Percentiles rank a stretch among this genome's conserved stretches.
phyloP scores from a whole-genome alignment of 2,113 vertebrate species.

The Rhinichthys klamathensis region DNA sequence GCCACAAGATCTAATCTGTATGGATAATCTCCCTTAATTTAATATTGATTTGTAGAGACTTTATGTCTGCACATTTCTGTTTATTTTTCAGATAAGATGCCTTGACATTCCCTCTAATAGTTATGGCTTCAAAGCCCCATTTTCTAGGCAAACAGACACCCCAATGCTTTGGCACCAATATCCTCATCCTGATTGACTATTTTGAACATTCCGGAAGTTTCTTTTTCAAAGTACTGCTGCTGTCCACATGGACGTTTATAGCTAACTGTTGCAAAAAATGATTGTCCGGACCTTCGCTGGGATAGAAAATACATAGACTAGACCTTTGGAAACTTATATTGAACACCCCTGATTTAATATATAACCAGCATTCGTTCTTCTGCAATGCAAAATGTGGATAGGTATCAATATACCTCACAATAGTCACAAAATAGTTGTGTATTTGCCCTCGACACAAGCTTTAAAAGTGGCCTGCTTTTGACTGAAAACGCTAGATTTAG shows the following conservation, averaged over 20 bases:
- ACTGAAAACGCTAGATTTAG: neutral
- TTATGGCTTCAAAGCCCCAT: too few relatives aligned
- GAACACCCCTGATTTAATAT: too few relatives aligned
- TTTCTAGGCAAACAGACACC: too few relatives aligned
- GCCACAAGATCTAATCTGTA: neutral
- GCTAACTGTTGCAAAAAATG: too few relatives aligned
- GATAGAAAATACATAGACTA: too few relatives aligned
- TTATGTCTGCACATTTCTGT: neutral
- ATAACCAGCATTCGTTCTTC: neutral
- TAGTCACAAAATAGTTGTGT: neutral
- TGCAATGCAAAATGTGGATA: neutral
- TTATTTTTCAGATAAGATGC: neutral
- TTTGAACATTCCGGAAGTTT: too few relatives aligned
- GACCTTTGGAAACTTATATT: too few relatives aligned
- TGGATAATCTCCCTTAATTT: constrained; percentile 35
- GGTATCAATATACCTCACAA: neutral
- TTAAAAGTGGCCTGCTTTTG: neutral
- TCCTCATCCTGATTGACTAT: too few relatives aligned
- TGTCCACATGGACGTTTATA: too few relatives aligned
- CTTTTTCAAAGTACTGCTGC: too few relatives aligned
- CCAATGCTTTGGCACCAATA: too few relatives aligned
- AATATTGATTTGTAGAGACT: constrained; percentile 39
- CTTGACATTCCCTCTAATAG: neutral
- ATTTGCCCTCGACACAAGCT: neutral
- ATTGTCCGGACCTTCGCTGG: too few relatives aligned